phyloP scores from a whole-genome alignment of 2,888 invertebrate genomes.

The Falcaria lacertinaria region DNA sequence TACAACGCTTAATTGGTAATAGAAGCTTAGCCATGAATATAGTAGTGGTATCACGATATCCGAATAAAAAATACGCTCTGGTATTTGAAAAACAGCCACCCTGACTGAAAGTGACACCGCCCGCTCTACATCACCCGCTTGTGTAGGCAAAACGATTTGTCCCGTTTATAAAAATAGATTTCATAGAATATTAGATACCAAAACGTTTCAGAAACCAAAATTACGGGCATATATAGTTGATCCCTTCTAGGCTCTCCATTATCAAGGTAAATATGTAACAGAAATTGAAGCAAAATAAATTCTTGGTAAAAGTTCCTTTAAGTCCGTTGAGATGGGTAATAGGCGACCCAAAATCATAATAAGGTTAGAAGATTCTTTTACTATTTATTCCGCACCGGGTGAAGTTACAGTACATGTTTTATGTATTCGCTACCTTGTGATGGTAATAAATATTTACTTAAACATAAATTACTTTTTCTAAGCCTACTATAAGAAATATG shows the following conservation, averaged over 20 bases:
- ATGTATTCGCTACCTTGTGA: neutral
- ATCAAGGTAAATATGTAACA: neutral
- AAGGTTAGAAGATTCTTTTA: slow-evolving; percentile 4
- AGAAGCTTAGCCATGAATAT: too few relatives aligned
- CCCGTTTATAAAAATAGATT: too few relatives aligned
- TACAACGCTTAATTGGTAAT: too few relatives aligned
- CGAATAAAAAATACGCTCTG: neutral
- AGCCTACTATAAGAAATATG: too few relatives aligned
- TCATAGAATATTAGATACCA: too few relatives aligned
- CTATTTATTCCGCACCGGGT: slow-evolving; percentile 2
- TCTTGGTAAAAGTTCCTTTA: neutral
- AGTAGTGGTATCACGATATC: too few relatives aligned
- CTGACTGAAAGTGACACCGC: neutral
- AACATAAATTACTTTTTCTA: too few relatives aligned
- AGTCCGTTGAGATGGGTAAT: neutral
- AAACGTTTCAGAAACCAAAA: too few relatives aligned
- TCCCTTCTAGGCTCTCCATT: neutral
- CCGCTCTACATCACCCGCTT: too few relatives aligned
- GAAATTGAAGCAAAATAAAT: neutral
- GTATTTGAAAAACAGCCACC: neutral
- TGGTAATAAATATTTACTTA: neutral
- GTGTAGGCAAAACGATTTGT: too few relatives aligned
- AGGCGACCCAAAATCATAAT: slow-evolving; percentile 3
- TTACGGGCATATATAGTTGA: neutral
- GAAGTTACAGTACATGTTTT: neutral